Evolutionary conservation across 1,140 invertebrate genomes (phyloP), one percentile per base, ranked within the genome.

Genomic region (Platorchestia sp.): DNA sequence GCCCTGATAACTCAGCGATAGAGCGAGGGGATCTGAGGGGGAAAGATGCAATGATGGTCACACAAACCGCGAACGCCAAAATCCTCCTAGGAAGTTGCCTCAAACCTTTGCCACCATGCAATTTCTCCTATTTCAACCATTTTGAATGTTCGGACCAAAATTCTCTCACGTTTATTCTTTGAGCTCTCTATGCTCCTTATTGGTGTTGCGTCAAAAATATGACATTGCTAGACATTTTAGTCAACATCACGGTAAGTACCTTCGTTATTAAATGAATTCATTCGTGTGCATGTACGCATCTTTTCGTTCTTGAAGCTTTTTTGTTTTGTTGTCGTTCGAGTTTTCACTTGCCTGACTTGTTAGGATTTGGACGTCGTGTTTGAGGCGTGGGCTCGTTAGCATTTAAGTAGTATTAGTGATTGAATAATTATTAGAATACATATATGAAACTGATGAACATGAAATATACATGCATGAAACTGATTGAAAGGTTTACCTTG

Each of bases 21-120:
- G 40, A 93, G 45, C 91, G 91, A 93, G 91, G 45, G 91, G 91
- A n/a, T 45, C 43, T 44, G 45, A 93, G 86, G 45, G 91, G 91
- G 91, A 47, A 93, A 93, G 45, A 93, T 93, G 91, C 91, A 45
- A 93, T 45, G 45, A 93, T 44, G 45, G 36, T 44, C 43, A 93
- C 22, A 45, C 45, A 93, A 42, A 47, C 43, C 91, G 44, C 91
- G 40, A 93, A 10, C 91, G 87, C 43, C 87, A 10, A 5, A 42
- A 41, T 89, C 59, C 27, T 75, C 59, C 27, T 10, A 14, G 14
- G 27, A 75, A 75, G 59, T 75, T 75, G 10, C 59, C 27, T 75
- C 59, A 75, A 75, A 75, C 59, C 27, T 36, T 75, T 27, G 27
- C 59, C 59, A 75, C 27, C 14, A 75, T 22, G 59, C 59, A 22